Base-by-base conservation (phyloP, 2,113 vertebrate genomes). In the Dromas ardeola region DNA sequence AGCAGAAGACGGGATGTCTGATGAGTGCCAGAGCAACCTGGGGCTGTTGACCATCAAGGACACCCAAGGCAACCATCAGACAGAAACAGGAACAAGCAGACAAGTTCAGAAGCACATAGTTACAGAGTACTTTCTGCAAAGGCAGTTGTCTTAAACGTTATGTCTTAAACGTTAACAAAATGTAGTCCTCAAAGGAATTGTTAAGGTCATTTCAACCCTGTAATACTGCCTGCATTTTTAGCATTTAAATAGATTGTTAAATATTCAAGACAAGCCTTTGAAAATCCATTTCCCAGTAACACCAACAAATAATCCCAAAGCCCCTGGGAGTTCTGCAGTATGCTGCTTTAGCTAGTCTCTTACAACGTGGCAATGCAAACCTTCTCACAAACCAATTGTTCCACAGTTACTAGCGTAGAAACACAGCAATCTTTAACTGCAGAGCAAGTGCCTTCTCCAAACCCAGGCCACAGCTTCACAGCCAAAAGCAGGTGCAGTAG, bases 251-350 rank as follows among this genome's bases (percentile, higher is more conserved):
- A 87, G 84, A 85, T 85, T 30, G 45, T 77, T 95, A 93, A 93
- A 91, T 95, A 96, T 94, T 93, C 88, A 94, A 93, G 66, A 55
- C 65, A 95, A 95, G 77, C 42, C 43, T 79, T 91, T 66, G 73
- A 94, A 94, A 95, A 96, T 88, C 73, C 50, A 62, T 95, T 95
- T 95, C 26, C 49, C 63, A 56, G 73, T 49, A 91, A 88, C n/a
- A 20, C 11, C 70, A 95, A 87, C 58, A 95, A 95, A 91, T 87
- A 97, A 95, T 81, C 58, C 49, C 70, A 71, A 81, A 79, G 49
- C 53, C 53, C 45, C 53, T 5, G 14, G 62, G 86, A 97, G 23
- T 85, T 90, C 55, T 76, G 36, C 66, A 80, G 53, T 23, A 17
- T 74, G 49, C 52, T 69, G 56, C 42, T 85, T 58, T 77, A 58